Percentiles rank a stretch among this genome's conserved stretches.
Conservation (phyloP, 2,888 invertebrate genomes). For the Aphrophora alni region DNA sequence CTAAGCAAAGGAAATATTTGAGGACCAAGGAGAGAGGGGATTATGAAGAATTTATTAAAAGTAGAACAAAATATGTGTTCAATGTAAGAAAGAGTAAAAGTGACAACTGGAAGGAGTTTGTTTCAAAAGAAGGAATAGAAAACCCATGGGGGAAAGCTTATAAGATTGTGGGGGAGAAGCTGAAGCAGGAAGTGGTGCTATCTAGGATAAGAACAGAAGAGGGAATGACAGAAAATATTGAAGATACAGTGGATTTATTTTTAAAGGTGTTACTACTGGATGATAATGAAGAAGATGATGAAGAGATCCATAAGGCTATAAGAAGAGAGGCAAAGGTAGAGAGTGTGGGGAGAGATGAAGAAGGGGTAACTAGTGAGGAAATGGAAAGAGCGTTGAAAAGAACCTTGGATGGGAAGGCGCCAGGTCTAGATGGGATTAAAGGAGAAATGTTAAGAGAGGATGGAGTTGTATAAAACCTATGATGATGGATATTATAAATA, state of each 20-base stretch:
- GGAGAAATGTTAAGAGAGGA: not conserved
- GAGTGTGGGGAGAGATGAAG: not conserved
- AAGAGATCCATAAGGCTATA: not conserved
- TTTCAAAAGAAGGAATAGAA: not conserved
- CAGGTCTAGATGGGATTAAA: not conserved
- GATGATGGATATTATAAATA: not conserved
- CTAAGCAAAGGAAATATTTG: not conserved
- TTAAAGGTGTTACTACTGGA: not conserved
- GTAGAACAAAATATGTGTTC: not conserved
- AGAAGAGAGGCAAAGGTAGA: not conserved
- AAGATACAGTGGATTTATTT: not conserved
- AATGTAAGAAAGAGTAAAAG: not conserved
- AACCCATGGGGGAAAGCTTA: constrained; percentile 9
- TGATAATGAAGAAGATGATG: not conserved
- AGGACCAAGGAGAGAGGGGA: not conserved
- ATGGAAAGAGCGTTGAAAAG: not conserved
- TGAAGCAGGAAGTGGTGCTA: not conserved
- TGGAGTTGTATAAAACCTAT: not conserved
- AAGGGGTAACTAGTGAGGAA: not conserved
- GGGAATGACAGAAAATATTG: not conserved
- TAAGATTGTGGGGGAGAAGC: not conserved
- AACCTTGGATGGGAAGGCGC: not conserved
- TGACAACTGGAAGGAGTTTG: not conserved
- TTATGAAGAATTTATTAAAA: not conserved
- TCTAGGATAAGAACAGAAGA: not conserved